Evolutionary conservation across 2,113 vertebrate genomes (phyloP).

Genomic region (Acinonyx jubatus): DNA sequence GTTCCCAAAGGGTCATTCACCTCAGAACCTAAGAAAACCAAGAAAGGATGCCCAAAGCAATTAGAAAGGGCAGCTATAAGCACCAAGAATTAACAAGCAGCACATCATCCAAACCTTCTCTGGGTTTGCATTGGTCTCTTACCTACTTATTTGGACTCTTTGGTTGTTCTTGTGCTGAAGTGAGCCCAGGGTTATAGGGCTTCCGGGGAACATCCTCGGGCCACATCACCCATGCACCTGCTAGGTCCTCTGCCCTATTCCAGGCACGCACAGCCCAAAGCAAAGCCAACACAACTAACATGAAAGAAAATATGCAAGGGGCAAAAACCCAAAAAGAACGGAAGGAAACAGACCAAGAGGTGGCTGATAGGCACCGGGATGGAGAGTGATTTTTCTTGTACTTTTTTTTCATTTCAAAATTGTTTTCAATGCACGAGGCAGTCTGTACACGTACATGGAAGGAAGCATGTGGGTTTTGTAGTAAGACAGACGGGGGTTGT

Average conservation of each 20-base stretch:
- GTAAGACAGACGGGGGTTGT: too few relatives aligned
- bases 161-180: background rate
- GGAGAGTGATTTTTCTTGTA: background rate
- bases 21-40: background rate
- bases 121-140: background rate
- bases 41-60: background rate
- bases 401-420: background rate
- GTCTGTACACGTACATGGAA: accelerated
- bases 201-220: background rate
- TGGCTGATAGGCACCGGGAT: background rate
- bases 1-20: background rate
- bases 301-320: background rate
- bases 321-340: accelerated
- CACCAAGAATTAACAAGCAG: background rate
- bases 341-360: background rate
- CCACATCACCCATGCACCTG: background rate
- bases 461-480: background rate
- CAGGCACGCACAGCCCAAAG: accelerated
- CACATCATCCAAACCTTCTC: background rate
- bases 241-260: background rate
- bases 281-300: background rate
- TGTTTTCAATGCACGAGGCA: background rate
- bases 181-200: background rate
- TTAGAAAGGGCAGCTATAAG: background rate
- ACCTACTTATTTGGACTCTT: background rate